Base-by-base conservation (phyloP, 2,797 vertebrate genomes). In the Manis pentadactyla region DNA sequence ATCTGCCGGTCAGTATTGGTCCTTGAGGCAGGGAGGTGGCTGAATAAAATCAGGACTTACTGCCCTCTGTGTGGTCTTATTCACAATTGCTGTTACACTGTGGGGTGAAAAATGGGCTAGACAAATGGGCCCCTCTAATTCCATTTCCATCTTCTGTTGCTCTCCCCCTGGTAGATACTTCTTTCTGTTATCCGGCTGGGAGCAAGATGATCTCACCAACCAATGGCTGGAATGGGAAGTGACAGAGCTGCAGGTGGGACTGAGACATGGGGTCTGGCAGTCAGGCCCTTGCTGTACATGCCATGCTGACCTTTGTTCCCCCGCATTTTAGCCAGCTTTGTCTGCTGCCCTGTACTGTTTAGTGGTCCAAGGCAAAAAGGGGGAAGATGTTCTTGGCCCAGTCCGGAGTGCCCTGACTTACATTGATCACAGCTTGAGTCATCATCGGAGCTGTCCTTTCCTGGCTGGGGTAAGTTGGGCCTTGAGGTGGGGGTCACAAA, bases 151-250 rank as follows among this genome's bases (percentile, higher is more conserved):
- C 18, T 51, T 87, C 19, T n/a, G 19, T 61, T 34, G 18, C 29
- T 93, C 19, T 97, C 37, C 89, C 23, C 59, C 73, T 92, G 86
- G 49, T 96, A 99, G 99, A 90, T 99, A 99, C 84, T 98, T 99
- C 83, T 99, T 99, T 98, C 98, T 99, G 77, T 90, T 99, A 66
- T 98, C 97, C 53, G 99, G 99, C 85, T 98, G 98, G 97, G 98
- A 98, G 53, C 97, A 98, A 84, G 98, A 96, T 94, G 98, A 99
- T 55, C 97, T 99, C 69, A 99, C 97, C 88, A 98, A 98, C 64
- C 99, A 99, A 94, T 99, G 99, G 99, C 98, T 99, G 81, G 99
- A 99, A 98, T 99, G 99, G 99, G 99, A 99, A 95, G 98, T 99
- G 18, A 99, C 99, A 3, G 98, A 99, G 89, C 98, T 99, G 51